Evolutionary conservation across 2,797 vertebrate species (phyloP).

Genomic region (Epinephelus coioides): DNA sequence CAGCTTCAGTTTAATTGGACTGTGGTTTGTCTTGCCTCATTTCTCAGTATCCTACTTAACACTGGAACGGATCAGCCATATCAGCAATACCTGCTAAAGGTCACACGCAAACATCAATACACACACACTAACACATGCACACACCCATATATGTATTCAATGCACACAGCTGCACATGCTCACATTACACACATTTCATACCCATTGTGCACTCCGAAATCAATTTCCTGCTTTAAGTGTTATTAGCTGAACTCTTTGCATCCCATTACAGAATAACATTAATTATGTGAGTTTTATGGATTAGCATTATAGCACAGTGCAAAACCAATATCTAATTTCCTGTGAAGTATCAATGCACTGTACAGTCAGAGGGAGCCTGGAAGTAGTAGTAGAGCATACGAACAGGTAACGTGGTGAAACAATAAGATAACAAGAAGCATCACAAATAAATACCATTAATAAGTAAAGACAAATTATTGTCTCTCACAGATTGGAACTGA

Average conservation of each 20-base stretch:
- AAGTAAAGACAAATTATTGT: not conserved
- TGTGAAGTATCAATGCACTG: constrained; percentile 44
- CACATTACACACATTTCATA: constrained; percentile 25
- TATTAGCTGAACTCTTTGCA: constrained; percentile 53
- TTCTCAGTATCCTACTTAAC: constrained; percentile 68
- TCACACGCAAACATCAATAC: constrained; percentile 39
- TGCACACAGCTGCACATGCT: not conserved
- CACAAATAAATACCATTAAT: not conserved
- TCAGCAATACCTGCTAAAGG: constrained; percentile 59
- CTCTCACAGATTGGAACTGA: constrained; percentile 1
- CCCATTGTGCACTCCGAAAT: constrained; percentile 48
- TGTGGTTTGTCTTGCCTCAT: constrained; percentile 66
- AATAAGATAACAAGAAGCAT: not conserved
- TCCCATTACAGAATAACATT: constrained; percentile 59
- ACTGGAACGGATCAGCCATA: constrained; percentile 59
- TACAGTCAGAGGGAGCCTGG: constrained; percentile 2
- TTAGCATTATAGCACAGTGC: constrained; percentile 49
- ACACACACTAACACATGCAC: not conserved
- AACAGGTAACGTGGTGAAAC: not conserved
- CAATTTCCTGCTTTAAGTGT: constrained; percentile 72
- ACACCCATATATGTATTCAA: not conserved
- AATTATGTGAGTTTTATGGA: constrained; percentile 70
- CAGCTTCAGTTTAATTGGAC: constrained; percentile 78
- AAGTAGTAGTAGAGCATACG: constrained; percentile 14
- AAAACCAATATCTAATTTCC: constrained; percentile 76